These are phyloP conservation scores for Laodelphax striatellus DNA, from an alignment of 1,140 invertebrate genomes.

Conservation along the genomic window DNA sequence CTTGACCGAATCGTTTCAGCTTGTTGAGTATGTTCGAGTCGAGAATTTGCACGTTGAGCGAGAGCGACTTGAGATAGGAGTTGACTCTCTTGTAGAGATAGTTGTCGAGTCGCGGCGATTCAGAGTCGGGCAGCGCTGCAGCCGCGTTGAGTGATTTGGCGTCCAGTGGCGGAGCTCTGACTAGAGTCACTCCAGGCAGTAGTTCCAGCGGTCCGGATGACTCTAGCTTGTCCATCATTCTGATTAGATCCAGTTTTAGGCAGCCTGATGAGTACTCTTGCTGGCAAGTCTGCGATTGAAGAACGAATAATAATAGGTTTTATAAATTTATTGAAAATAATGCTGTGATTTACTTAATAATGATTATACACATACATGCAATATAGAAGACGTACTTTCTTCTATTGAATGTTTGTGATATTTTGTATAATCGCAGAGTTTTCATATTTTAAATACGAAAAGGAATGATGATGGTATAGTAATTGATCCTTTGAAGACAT, in stretches of 20 bases:
- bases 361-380: no score
- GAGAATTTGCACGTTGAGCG: constrained; percentile 53
- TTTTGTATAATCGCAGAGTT: no score
- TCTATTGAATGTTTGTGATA: no score
- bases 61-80: constrained; percentile 56
- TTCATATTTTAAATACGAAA: no score
- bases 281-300: not conserved
- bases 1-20: not conserved
- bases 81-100: constrained; percentile 32
- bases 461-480: no score
- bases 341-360: no score
- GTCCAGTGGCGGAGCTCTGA: not conserved
- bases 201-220: constrained; percentile 44
- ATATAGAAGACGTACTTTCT: no score
- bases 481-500: no score
- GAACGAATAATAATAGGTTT: no score
- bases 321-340: no score
- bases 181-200: constrained; percentile 33
- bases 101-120: constrained; percentile 12
- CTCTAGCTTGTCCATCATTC: constrained; percentile 56
- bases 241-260: constrained; percentile 64
- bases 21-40: not conserved
- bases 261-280: constrained; percentile 54
- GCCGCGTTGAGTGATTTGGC: not conserved
- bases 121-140: not conserved